Percentiles rank a stretch among this genome's conserved stretches.
Evolutionary conservation across 92 coral and sea anemone species (phyloP).

Genomic region (Bergia sp.): DNA sequence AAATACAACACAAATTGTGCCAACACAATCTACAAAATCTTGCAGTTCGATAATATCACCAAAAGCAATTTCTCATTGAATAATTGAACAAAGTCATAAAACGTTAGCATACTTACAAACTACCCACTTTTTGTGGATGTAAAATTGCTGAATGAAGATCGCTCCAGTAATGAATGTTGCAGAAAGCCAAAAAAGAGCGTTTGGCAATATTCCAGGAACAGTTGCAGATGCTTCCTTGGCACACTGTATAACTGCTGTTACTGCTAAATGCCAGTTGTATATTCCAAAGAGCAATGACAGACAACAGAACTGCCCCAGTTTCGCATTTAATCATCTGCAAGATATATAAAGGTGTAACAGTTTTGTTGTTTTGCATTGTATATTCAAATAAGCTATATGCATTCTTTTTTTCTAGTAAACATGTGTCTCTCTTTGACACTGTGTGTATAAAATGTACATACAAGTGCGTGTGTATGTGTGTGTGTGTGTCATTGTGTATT

Average conservation of each 20-base stretch:
- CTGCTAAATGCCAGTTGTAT: neutral
- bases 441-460: too few species aligned
- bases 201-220: neutral
- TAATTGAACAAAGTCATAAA: too few species aligned
- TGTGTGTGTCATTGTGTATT: too few species aligned
- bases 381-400: too few species aligned
- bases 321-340: neutral
- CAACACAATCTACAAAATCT: too few species aligned
- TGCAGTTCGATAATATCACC: too few species aligned
- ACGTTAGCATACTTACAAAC: conserved; percentile 1
- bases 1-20: too few species aligned
- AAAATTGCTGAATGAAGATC: neutral
- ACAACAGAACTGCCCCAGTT: neutral
- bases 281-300: neutral
- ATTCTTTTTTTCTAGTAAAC: too few species aligned
- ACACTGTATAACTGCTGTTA: neutral
- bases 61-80: too few species aligned
- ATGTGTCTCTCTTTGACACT: too few species aligned
- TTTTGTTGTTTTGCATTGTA: too few species aligned
- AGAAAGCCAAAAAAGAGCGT: neutral
- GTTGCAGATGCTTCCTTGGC: neutral
- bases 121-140: neutral
- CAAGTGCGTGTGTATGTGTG: too few species aligned
- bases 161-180: neutral
- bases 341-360: neutral